These are phyloP conservation scores for Xiphophorus couchianus DNA, from an alignment of 2,113 vertebrate species.

Conservation along the genomic window DNA sequence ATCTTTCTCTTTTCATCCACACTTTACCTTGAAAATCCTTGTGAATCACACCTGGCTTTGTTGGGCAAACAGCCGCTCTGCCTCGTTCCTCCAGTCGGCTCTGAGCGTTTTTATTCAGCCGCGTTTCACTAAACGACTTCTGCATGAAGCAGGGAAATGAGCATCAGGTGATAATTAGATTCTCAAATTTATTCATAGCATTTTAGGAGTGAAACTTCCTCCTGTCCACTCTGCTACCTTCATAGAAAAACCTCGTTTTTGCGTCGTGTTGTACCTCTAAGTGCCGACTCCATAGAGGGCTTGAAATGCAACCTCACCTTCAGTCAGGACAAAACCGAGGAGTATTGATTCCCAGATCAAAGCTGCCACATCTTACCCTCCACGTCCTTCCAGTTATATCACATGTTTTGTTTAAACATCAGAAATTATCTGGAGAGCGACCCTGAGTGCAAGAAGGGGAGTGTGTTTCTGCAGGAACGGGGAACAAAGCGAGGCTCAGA, in stretches of 20 bases:
- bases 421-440: constrained; percentile 35
- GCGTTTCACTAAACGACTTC: constrained; percentile 24
- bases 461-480: constrained; percentile 37
- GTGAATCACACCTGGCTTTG: constrained; percentile 77
- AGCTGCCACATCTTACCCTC: constrained; percentile 41
- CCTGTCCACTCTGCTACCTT: constrained; percentile 28
- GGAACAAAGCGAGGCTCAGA: constrained; percentile 52
- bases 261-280: constrained; percentile 52
- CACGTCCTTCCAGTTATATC: constrained; percentile 51
- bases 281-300: constrained; percentile 1
- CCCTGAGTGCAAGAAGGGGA: constrained; percentile 28
- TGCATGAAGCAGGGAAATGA: constrained; percentile 24
- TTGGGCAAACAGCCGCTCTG: constrained; percentile 60
- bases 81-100: not conserved
- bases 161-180: constrained; percentile 63
- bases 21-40: constrained; percentile 76
- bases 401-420: constrained; percentile 31
- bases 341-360: constrained; percentile 61
- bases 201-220: constrained; percentile 32
- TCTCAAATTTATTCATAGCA: constrained; percentile 46
- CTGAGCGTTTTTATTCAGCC: constrained; percentile 1
- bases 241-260: constrained; percentile 18
- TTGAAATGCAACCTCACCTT: constrained; percentile 59
- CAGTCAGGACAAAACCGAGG: constrained; percentile 75
- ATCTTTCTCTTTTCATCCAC: constrained; percentile 42